Percentiles rank a stretch among this genome's conserved stretches.
phyloP scores from a whole-genome alignment of 2,888 invertebrate species.

The Machimus rusticus region DNA sequence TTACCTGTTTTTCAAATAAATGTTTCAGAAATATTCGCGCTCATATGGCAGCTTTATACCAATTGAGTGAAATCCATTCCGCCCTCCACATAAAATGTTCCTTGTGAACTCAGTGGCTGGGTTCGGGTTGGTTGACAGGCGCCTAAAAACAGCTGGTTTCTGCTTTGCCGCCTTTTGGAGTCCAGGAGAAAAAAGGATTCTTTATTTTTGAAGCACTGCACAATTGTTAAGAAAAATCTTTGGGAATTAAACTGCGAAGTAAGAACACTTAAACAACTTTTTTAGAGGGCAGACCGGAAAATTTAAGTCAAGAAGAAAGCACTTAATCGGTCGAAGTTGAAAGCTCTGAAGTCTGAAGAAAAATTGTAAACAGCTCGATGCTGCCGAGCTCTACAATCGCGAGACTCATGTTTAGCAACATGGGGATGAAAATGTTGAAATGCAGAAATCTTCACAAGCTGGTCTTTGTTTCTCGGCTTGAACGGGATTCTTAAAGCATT shows the following conservation, averaged over 20 bases:
- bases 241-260: not conserved
- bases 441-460: too few species aligned
- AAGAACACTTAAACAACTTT: not conserved
- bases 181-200: not conserved
- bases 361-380: not conserved
- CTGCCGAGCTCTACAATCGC: not conserved
- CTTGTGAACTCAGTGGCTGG: not conserved
- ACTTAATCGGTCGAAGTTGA: not conserved
- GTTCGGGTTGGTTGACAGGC: not conserved
- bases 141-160: not conserved
- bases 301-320: not conserved
- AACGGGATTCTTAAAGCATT: too few species aligned
- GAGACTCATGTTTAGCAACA: not conserved
- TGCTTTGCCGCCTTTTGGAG: not conserved
- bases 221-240: not conserved
- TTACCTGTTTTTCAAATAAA: slow-evolving; percentile 39
- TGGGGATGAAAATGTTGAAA: too few species aligned
- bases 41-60: not conserved
- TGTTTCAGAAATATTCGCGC: not conserved
- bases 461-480: too few species aligned
- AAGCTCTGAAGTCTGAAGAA: not conserved
- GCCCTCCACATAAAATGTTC: not conserved
- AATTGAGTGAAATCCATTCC: not conserved
- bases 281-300: not conserved
- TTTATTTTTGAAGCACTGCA: not conserved